Evolutionary conservation across 2,888 invertebrate genomes (phyloP), one percentile per base, ranked within the genome.

Genomic region (Athripsodes cinereus): DNA sequence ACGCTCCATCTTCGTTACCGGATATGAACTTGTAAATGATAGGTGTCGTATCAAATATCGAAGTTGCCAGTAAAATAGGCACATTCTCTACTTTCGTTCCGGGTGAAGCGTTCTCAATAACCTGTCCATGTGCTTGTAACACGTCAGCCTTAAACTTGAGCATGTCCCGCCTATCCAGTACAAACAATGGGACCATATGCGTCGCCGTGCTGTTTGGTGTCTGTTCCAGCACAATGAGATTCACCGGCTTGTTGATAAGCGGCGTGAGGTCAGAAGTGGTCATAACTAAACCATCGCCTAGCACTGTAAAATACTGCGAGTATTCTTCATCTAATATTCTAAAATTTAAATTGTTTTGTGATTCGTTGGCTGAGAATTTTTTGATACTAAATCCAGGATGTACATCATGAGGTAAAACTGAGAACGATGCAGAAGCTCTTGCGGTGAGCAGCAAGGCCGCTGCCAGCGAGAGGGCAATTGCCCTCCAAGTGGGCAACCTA

Each of bases 241-340:
- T 87, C 22, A 93, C 86, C 0, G 90, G 90, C 64, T 85, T 83
- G 71, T 92, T 87, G 60, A 92, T 84, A 61, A 94, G 75, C 13
- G 92, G 90, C 54, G 86, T 84, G 46, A 94, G 81, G 69, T 92
- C 91, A 40, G 90, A 86, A 22, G 92, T 93, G 49, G 93, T 93
- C 92, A 94, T 95, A 58, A 95, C 86, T 57, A 92, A 83, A 53
- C 94, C 94, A 72, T 92, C 89, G 65, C 88, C 86, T 58, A 94
- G 82, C 65, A 94, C 86, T 10, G 94, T 89, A 73, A 95, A 94
- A 74, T 87, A 93, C 65, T 90, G 85, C 50, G 89, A 87, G 71
- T 85, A 90, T 64, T 88, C 90, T 52, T 88, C 90, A 68, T 92
- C 89, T 68, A 91, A 74, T 64, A 89, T 78, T 64, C 81, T 82